Percentiles rank a stretch among this genome's conserved stretches.
Conservation (phyloP, 2,888 invertebrate genomes). For the Opisthograptis luteolata region DNA sequence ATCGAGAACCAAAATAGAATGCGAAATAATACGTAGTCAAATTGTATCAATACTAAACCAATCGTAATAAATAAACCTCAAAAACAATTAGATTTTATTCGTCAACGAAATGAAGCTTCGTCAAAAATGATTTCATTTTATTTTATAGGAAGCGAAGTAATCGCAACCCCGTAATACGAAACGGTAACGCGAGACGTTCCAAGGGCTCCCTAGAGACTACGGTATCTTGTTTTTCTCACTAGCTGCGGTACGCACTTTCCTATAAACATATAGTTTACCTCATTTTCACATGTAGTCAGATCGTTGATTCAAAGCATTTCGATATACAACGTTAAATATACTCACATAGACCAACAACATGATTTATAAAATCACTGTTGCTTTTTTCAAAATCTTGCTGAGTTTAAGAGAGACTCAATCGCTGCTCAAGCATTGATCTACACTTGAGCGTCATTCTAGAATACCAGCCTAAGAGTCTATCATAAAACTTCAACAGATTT, state of each 20-base stretch:
- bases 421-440: no score
- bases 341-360: no score
- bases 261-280: conserved; percentile 1
- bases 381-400: no score
- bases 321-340: no score
- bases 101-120: neutral
- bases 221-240: conserved; percentile 40
- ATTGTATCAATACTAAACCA: no score
- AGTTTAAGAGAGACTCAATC: no score
- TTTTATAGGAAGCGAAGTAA: conserved; percentile 29
- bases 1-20: no score
- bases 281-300: conserved; percentile 1
- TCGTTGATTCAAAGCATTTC: conserved; percentile 4
- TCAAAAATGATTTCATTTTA: conserved; percentile 3
- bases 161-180: conserved; percentile 47
- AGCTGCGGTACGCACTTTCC: conserved; percentile 5
- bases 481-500: no score
- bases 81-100: neutral
- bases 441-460: no score
- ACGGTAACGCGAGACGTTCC: conserved; percentile 48
- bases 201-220: conserved; percentile 48
- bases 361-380: no score
- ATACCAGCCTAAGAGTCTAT: no score
- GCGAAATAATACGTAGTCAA: no score
- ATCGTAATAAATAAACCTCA: neutral